Conservation (phyloP, 1,140 invertebrate species). For the Rhagoletis pomonella region DNA sequence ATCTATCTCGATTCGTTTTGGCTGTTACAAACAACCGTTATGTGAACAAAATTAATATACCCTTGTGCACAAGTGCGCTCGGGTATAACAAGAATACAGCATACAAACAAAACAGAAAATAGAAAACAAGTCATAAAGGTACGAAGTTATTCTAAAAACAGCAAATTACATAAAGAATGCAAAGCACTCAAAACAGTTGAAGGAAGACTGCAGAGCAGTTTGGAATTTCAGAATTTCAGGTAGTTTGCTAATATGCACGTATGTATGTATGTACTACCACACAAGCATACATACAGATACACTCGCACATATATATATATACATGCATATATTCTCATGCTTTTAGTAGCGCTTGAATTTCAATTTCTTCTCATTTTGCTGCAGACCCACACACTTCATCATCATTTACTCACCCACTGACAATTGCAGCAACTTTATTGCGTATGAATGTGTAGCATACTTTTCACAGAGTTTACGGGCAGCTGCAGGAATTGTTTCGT, state of each 20-base stretch:
- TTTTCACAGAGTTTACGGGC: background rate
- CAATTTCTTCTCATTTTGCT: background rate
- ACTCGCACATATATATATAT: constrained; percentile 13
- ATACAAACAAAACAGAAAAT: background rate
- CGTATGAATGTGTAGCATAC: background rate
- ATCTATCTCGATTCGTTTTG: too few relatives aligned
- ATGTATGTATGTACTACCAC: background rate
- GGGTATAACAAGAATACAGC: background rate
- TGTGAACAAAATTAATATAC: too few relatives aligned
- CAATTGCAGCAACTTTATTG: background rate
- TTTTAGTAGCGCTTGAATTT: background rate
- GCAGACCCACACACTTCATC: background rate
- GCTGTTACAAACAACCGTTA: background rate
- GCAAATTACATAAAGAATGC: constrained; percentile 51
- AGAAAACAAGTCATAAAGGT: background rate
- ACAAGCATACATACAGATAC: constrained; percentile 47
- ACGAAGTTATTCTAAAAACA: constrained; percentile 25
- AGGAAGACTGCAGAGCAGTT: background rate
- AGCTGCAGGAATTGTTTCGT: background rate
- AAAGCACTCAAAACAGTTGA: background rate
- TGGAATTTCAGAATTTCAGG: background rate
- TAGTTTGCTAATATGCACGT: constrained; percentile 52
- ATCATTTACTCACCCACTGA: background rate
- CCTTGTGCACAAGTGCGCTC: too few relatives aligned
- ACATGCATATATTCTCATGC: background rate